Base-by-base conservation (phyloP, 2,113 vertebrate species). In the Hemiprocne comata region DNA sequence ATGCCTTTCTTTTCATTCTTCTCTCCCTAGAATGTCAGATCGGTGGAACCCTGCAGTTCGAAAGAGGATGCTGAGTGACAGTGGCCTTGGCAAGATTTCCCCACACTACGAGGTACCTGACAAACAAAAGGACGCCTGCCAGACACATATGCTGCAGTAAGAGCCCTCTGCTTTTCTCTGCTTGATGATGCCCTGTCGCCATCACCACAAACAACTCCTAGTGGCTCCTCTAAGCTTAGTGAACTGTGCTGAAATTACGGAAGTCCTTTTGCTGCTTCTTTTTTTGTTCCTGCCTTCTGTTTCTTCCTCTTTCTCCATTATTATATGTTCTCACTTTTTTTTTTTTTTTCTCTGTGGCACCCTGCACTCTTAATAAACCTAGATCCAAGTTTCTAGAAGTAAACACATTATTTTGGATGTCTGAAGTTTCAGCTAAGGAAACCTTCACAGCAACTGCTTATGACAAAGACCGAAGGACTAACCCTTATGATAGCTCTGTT, bases 71-170 rank as follows among this genome's bases (percentile, higher is more conserved):
- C 97, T 98, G 94, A 98, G 98, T 0, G 98, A 98, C 87, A 98
- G 98, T 0, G 94, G 98, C 46, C 95, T 98, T 3, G 97, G 97
- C 18, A 97, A 97, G 96, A 91, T 97, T 65, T 95, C 97, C 36
- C 97, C 97, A 1, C 95, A 97, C 82, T 98, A 97, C 11, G 98
- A 98, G 78, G 98, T 98, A 96, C 95, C 97, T 31, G 97, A 98
- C 85, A 94, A 97, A 97, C 96, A 96, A 94, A 98, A 97, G 88
- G 98, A 98, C 61, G 67, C 96, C 97, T 97, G 96, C 97, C 98
- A 98, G 97, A 97, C 97, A 67, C 97, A 94, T 20, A 97, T 88
- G 93, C 97, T 98, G 73, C 98, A 98, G 98, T 98, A 98, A 98
- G 98, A 96, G 89, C 81, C 64, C 90, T 97, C 93, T 94, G 44